Evolutionary conservation across 2,888 invertebrate genomes (phyloP).

Genomic region (Caenorhabditis sp.): DNA sequence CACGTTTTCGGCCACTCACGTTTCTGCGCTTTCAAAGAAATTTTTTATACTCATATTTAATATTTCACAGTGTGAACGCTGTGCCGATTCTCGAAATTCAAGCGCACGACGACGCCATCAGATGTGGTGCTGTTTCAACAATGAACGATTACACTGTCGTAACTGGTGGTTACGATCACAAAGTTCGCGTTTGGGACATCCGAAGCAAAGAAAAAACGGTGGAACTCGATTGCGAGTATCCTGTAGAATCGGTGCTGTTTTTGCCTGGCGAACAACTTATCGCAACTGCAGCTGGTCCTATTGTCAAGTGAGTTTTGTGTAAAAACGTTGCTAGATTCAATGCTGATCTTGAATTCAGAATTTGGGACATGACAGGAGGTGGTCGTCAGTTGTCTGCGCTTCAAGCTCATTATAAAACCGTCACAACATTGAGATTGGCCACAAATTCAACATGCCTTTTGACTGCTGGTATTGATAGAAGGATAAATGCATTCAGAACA

Average conservation of each 20-base stretch:
- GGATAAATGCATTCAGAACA: slow-evolving; percentile 60
- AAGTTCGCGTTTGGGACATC: slow-evolving; percentile 84
- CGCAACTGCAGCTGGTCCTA: slow-evolving; percentile 80
- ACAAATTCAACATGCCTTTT: slow-evolving; percentile 81
- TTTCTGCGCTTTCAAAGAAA: no score
- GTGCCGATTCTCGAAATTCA: slow-evolving; percentile 39
- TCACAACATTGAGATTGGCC: slow-evolving; percentile 85
- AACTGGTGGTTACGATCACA: slow-evolving; percentile 67
- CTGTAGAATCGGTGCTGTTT: slow-evolving; percentile 87
- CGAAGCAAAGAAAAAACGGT: slow-evolving; percentile 38
- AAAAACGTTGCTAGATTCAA: no score
- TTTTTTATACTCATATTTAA: no score
- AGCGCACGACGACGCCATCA: slow-evolving; percentile 63
- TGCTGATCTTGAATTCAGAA: slow-evolving; percentile 69
- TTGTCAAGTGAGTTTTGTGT: slow-evolving; percentile 38
- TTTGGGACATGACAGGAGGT: slow-evolving; percentile 87
- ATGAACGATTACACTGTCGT: slow-evolving; percentile 57
- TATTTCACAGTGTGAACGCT: slow-evolving; percentile 38
- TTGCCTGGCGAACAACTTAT: slow-evolving; percentile 89
- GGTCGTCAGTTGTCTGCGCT: slow-evolving; percentile 85
- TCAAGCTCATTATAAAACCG: slow-evolving; percentile 92
- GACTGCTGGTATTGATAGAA: slow-evolving; percentile 87
- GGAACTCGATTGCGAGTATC: slow-evolving; percentile 83
- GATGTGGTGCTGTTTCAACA: slow-evolving; percentile 54
- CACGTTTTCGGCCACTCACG: no score